Conservation (phyloP, 1,140 invertebrate genomes). For the Drosophila tropicalis region DNA sequence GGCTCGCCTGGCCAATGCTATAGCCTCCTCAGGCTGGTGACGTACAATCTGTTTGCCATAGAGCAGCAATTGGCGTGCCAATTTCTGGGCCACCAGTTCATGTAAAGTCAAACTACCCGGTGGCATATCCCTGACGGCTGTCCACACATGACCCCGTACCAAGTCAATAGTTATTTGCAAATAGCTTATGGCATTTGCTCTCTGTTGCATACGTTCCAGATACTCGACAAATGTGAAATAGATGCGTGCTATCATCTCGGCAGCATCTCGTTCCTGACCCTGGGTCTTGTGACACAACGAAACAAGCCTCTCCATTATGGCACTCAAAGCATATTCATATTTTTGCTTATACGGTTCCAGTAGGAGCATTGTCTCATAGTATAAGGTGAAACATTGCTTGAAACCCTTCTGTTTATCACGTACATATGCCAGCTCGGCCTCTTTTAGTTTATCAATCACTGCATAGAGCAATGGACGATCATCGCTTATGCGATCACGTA, state of each 20-base stretch:
- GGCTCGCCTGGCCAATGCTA: slow-evolving; percentile 54
- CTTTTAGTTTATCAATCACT: slow-evolving; percentile 53
- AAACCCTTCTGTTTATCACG: slow-evolving; percentile 37
- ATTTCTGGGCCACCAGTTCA: slow-evolving; percentile 64
- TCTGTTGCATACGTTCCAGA: slow-evolving; percentile 31
- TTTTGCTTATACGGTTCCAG: slow-evolving; percentile 57
- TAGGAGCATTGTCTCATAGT: slow-evolving; percentile 58
- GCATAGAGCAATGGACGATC: slow-evolving; percentile 48
- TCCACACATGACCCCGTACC: slow-evolving; percentile 67
- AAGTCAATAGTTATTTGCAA: slow-evolving; percentile 50
- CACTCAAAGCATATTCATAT: slow-evolving; percentile 57
- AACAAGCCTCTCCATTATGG: slow-evolving; percentile 63
- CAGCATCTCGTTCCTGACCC: slow-evolving; percentile 51
- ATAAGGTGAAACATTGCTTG: slow-evolving; percentile 48
- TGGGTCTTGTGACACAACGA: slow-evolving; percentile 58
- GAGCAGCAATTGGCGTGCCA: slow-evolving; percentile 59
- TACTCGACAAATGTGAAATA: slow-evolving; percentile 59
- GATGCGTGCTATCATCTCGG: slow-evolving; percentile 66
- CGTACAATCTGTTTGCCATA: slow-evolving; percentile 53
- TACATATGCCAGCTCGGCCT: slow-evolving; percentile 50
- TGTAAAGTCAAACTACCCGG: slow-evolving; percentile 56
- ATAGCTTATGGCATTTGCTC: slow-evolving; percentile 46
- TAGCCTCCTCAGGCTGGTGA: slow-evolving; percentile 57
- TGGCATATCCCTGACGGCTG: slow-evolving; percentile 39
- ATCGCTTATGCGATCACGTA: slow-evolving; percentile 55